phyloP scores from a whole-genome alignment of 2,888 invertebrate genomes.

The Yponomeuta plumbellus region DNA sequence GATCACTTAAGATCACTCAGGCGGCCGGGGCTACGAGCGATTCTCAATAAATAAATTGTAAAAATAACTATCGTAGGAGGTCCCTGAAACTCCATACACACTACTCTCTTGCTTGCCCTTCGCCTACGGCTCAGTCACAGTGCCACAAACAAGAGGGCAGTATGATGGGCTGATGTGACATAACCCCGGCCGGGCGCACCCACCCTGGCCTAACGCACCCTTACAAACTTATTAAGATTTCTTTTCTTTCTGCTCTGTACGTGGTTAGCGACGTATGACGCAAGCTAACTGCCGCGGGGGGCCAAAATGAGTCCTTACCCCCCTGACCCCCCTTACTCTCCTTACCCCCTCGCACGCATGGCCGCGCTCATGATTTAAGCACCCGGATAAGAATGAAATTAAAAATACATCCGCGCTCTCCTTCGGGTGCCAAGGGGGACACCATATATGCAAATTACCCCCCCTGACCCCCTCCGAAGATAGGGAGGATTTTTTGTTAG shows the following conservation, averaged over 20 bases:
- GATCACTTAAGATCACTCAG: no score
- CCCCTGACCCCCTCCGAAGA: conserved; percentile 54
- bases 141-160: no score
- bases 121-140: no score
- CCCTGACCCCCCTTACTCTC: conserved; percentile 37
- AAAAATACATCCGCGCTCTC: conserved; percentile 74
- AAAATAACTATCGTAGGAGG: no score
- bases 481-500: conserved; percentile 72
- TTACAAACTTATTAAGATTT: conserved; percentile 77
- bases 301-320: conserved; percentile 32
- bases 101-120: no score
- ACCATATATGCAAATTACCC: conserved; percentile 74
- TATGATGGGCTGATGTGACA: no score
- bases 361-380: conserved; percentile 77
- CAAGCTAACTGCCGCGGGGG: conserved; percentile 59
- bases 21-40: no score
- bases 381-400: conserved; percentile 77
- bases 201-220: conserved; percentile 52
- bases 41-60: no score
- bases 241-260: conserved; percentile 75
- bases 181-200: conserved; percentile 32
- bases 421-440: conserved; percentile 70
- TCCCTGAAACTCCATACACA: no score
- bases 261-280: conserved; percentile 77
- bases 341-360: conserved; percentile 59